Evolutionary conservation across 2,113 vertebrate genomes (phyloP).

Genomic region (Alectura lathami): DNA sequence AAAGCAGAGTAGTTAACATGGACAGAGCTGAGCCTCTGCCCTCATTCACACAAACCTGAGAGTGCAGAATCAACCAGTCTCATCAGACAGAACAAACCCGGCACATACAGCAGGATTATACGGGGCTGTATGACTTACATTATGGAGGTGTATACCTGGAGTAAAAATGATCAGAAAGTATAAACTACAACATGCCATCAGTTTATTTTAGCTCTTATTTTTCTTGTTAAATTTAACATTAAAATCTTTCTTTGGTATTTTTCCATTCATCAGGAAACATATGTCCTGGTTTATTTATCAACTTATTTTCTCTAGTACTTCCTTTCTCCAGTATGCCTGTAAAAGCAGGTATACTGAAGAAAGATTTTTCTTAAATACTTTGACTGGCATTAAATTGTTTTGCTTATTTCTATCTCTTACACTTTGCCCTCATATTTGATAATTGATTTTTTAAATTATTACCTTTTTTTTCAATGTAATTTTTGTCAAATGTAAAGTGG

Average conservation of each 20-base stretch:
- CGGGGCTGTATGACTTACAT: neutral
- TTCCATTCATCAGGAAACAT: neutral
- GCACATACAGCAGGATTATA: neutral
- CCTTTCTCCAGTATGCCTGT: neutral
- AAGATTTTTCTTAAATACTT: neutral
- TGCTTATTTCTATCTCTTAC: neutral
- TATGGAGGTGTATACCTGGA: neutral
- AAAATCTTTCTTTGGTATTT: neutral
- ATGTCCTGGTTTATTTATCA: neutral
- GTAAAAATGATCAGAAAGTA: neutral
- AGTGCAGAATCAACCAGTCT: neutral
- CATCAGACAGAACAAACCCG: neutral
- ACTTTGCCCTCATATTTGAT: neutral
- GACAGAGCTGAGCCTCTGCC: neutral
- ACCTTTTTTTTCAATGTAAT: neutral
- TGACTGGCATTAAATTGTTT: neutral
- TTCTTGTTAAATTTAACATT: neutral
- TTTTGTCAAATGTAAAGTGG: neutral
- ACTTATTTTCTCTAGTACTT: neutral
- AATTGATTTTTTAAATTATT: neutral
- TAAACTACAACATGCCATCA: neutral
- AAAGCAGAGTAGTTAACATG: neutral
- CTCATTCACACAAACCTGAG: neutral
- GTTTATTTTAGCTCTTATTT: neutral
- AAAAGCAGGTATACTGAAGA: no score